These are phyloP conservation scores for Arizona elegans DNA, from an alignment of 2,113 vertebrate species.

Conservation along the genomic window DNA sequence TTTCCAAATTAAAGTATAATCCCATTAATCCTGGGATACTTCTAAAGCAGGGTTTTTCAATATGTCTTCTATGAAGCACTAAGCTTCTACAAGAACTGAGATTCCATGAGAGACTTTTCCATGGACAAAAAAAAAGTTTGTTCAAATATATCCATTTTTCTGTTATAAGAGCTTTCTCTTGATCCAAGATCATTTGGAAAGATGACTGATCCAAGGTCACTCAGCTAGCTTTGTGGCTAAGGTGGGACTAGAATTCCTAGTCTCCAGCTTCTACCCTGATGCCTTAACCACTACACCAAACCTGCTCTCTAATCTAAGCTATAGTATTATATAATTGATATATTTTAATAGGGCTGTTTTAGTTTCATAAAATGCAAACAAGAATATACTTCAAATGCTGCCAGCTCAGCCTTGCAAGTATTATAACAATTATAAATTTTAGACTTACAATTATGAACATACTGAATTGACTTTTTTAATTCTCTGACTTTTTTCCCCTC, in stretches of 20 bases:
- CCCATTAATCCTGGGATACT: neutral
- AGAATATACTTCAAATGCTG: slow-evolving; percentile 1
- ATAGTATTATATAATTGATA: neutral
- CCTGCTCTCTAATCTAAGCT: neutral
- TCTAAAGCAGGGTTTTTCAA: neutral
- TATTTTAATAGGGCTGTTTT: slow-evolving; percentile 13
- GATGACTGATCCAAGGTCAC: neutral
- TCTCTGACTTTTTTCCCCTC: slow-evolving; percentile 39
- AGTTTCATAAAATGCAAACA: neutral
- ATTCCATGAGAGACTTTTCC: neutral
- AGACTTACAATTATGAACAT: neutral
- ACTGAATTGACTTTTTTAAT: neutral
- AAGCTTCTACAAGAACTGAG: neutral
- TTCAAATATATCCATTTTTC: neutral
- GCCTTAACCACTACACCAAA: neutral
- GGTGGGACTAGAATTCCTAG: neutral
- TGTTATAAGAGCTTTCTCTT: neutral
- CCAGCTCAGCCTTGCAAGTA: neutral
- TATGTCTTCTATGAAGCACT: neutral
- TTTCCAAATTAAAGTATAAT: neutral
- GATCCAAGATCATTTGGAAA: neutral
- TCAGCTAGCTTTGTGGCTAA: neutral
- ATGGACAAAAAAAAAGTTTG: neutral
- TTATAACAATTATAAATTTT: slow-evolving; percentile 15
- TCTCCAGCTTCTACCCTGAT: neutral